phyloP scores from a whole-genome alignment of 2,888 invertebrate species.

The Oasisia sp. region DNA sequence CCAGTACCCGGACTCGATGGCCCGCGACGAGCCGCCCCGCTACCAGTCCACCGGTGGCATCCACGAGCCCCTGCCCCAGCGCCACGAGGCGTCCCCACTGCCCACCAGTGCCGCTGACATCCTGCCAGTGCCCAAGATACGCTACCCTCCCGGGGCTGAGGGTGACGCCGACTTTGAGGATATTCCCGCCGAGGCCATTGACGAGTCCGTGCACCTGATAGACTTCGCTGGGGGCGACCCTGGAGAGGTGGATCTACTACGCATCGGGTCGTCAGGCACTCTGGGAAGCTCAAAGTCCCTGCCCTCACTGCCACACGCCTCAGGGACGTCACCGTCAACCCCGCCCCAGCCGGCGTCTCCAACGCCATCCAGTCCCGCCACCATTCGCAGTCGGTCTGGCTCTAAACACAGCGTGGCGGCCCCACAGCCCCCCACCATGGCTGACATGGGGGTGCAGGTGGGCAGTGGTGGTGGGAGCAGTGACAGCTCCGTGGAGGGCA shows the following conservation, averaged over 20 bases:
- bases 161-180: neutral
- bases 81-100: constrained; percentile 29
- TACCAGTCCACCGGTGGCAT: constrained; percentile 2
- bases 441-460: constrained; percentile 34
- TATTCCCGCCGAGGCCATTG: constrained; percentile 7
- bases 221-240: constrained; percentile 38
- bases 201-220: constrained; percentile 39
- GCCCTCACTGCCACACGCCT: constrained; percentile 14
- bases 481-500: neutral
- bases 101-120: constrained; percentile 25
- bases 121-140: constrained; percentile 28
- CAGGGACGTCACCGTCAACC: neutral
- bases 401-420: constrained; percentile 23
- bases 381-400: constrained; percentile 20
- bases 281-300: constrained; percentile 7
- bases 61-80: neutral
- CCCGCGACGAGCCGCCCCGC: constrained; percentile 28
- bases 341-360: neutral
- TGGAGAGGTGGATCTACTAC: constrained; percentile 19
- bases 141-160: constrained; percentile 24
- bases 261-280: neutral
- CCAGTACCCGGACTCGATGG: constrained; percentile 25
- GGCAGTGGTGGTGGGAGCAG: constrained; percentile 14
- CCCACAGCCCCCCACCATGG: neutral
- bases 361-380: neutral